A percentile compares a stretch with the other conserved stretches of the same genome.
Evolutionary conservation across 2,113 vertebrate species (phyloP).

Genomic region (Parus major): DNA sequence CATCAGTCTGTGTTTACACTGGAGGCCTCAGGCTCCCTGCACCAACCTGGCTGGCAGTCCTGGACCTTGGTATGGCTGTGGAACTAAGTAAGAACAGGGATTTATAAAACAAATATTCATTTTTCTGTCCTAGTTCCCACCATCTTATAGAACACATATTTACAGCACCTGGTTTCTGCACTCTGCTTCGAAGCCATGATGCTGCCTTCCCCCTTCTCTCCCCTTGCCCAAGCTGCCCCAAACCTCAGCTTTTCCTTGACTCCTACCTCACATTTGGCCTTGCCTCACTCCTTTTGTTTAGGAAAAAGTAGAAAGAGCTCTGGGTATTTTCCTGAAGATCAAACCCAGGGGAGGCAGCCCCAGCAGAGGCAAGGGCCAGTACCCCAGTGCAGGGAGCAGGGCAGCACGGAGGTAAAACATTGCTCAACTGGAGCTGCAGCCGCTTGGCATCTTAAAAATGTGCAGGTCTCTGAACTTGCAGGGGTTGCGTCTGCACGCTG

Average conservation of each 20-base stretch:
- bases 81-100: neutral
- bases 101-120: neutral
- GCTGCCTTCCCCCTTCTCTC: neutral
- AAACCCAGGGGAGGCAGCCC: neutral
- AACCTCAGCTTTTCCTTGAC: neutral
- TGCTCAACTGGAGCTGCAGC: neutral
- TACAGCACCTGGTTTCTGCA: neutral
- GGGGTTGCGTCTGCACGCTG: rapidly evolving
- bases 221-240: neutral
- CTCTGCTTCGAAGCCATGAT: neutral
- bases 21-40: neutral
- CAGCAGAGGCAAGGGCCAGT: rapidly evolving
- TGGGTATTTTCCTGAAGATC: neutral
- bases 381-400: neutral
- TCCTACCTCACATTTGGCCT: neutral
- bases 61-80: neutral
- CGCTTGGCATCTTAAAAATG: neutral
- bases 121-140: neutral
- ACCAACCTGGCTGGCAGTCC: neutral
- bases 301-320: neutral
- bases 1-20: neutral
- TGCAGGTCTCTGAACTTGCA: neutral
- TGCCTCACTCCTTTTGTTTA: neutral
- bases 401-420: neutral
- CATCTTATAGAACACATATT: rapidly evolving